These are phyloP conservation scores for Diacarnus erythraeanus DNA, from an alignment of 37 sponge, comb jelly and placozoan genomes.

Conservation along the genomic window DNA sequence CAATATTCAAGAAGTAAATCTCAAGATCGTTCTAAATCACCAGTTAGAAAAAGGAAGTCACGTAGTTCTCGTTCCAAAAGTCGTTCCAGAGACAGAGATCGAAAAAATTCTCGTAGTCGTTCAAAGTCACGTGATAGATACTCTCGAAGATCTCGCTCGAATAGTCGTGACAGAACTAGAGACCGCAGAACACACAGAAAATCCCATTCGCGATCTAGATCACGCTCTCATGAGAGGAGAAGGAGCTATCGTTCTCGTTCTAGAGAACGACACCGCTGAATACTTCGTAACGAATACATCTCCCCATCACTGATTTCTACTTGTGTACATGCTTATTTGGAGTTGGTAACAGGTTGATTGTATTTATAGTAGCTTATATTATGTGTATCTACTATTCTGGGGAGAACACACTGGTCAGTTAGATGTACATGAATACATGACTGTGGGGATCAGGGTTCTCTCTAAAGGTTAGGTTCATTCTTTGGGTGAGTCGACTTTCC, in stretches of 20 bases:
- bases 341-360: slow-evolving; percentile 36
- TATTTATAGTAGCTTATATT: no score
- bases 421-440: no score
- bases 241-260: slow-evolving; percentile 42
- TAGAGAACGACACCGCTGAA: slow-evolving; percentile 37
- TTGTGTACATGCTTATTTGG: neutral
- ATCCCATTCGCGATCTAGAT: slow-evolving; percentile 24
- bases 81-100: slow-evolving; percentile 29
- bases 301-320: neutral
- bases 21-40: slow-evolving; percentile 32
- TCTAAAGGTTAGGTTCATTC: no score
- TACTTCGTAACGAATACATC: neutral
- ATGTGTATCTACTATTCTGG: no score
- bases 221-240: slow-evolving; percentile 18
- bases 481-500: no score
- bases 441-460: no score
- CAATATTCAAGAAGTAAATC: slow-evolving; percentile 32
- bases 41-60: slow-evolving; percentile 17
- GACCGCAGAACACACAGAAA: slow-evolving; percentile 12
- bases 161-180: slow-evolving; percentile 2
- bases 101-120: slow-evolving; percentile 22
- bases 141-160: slow-evolving; percentile 28
- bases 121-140: slow-evolving; percentile 22
- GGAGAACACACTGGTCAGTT: no score
- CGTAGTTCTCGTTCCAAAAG: slow-evolving; percentile 19